Conservation (phyloP, 1,140 invertebrate genomes). For the Philotrypesis tridentata region DNA sequence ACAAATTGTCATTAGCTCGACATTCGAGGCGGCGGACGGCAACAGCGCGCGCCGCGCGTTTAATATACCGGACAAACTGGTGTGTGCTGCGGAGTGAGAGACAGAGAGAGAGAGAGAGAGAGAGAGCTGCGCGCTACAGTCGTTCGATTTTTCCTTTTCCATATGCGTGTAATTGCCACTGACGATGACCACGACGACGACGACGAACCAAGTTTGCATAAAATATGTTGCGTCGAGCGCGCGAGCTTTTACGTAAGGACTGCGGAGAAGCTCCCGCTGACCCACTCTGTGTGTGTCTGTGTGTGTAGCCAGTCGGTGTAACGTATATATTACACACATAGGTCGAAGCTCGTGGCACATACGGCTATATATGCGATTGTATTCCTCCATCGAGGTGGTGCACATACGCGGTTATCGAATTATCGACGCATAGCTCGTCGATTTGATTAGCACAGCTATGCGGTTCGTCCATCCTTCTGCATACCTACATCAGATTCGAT, state of each 20-base stretch:
- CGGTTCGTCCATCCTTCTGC: slow-evolving; percentile 20
- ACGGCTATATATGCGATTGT: no score
- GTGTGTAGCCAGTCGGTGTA: no score
- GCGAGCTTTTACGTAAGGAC: background rate
- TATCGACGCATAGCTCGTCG: background rate
- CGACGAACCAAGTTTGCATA: no score
- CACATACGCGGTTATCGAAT: slow-evolving; percentile 13
- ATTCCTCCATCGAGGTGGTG: background rate
- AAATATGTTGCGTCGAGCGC: no score
- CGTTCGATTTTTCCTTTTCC: background rate
- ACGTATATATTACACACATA: no score
- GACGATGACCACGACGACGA: no score
- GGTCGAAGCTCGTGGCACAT: no score
- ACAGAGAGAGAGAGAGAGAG: no score
- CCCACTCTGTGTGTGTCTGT: no score
- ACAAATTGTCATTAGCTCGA: slow-evolving; percentile 2
- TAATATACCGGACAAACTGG: slow-evolving; percentile 3
- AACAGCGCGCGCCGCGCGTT: slow-evolving; percentile 12
- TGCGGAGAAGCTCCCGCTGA: no score
- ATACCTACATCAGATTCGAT: background rate
- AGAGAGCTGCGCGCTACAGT: background rate
- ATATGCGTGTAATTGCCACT: background rate
- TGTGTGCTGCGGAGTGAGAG: no score
- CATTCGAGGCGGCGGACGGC: background rate
- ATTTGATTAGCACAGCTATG: background rate